Evolutionary conservation across 2,797 vertebrate species (phyloP).

Genomic region (Peromyscus nudipes): DNA sequence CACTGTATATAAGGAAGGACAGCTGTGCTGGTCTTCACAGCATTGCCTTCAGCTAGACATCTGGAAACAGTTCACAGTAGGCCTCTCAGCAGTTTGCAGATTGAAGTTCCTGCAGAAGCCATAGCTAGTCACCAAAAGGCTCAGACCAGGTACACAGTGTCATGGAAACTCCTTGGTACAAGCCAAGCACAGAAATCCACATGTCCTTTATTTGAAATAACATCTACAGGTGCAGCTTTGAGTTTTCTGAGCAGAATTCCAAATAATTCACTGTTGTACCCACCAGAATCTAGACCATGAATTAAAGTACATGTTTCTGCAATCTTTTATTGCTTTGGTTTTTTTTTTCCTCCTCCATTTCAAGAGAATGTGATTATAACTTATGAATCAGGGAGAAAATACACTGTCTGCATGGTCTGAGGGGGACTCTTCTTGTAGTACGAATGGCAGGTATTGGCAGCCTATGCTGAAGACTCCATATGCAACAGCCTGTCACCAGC

Average conservation of each 20-base stretch:
- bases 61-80: slow-evolving; percentile 53
- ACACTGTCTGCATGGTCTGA: background rate
- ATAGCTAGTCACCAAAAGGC: slow-evolving; percentile 13
- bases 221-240: slow-evolving; percentile 31
- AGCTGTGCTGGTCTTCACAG: slow-evolving; percentile 69
- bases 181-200: background rate
- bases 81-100: background rate
- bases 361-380: slow-evolving; percentile 16
- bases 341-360: background rate
- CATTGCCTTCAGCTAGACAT: slow-evolving; percentile 47
- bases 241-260: slow-evolving; percentile 73
- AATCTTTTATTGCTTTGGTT: slow-evolving; percentile 15
- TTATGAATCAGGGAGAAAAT: background rate
- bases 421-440: background rate
- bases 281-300: slow-evolving; percentile 78
- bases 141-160: background rate
- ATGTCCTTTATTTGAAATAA: background rate
- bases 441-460: background rate
- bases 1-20: slow-evolving; percentile 63
- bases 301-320: slow-evolving; percentile 87
- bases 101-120: slow-evolving; percentile 26
- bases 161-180: background rate
- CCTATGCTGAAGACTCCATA: background rate
- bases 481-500: background rate
- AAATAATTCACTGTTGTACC: slow-evolving; percentile 78